Conservation (phyloP, 2,113 vertebrate species). For the Indicator indicator region DNA sequence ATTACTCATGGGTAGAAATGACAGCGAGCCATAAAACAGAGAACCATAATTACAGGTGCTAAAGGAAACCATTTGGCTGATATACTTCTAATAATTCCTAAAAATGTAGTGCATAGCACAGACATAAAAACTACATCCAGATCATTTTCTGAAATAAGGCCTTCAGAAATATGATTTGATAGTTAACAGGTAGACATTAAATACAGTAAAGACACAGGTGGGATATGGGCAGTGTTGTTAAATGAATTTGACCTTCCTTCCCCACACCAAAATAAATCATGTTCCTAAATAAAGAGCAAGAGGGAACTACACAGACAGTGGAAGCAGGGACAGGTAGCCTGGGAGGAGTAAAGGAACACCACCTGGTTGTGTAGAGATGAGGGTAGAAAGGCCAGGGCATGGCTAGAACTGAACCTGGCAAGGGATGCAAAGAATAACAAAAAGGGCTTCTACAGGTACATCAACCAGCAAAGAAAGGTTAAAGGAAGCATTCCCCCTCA, state of each 20-base stretch:
- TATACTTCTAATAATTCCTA: background rate
- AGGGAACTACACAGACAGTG: no score
- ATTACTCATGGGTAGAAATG: background rate
- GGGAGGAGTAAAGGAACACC: no score
- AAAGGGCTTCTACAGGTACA: no score
- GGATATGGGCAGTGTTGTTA: background rate
- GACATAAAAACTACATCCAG: background rate
- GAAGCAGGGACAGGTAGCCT: no score
- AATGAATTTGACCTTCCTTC: background rate
- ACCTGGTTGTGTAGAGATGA: no score
- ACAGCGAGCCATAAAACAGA: background rate
- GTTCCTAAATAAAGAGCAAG: background rate
- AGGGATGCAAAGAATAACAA: no score
- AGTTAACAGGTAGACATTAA: background rate
- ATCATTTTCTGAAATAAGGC: background rate
- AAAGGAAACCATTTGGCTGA: background rate
- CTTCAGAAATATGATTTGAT: background rate
- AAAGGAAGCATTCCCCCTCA: no score
- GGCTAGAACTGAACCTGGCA: no score
- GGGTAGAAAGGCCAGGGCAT: no score
- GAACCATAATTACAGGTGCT: background rate
- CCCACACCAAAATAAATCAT: background rate
- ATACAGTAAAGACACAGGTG: background rate
- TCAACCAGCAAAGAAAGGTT: no score
- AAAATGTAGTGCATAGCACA: background rate